These are phyloP conservation scores for Neomicropteryx cornuta DNA, from an alignment of 1,140 invertebrate genomes.

Conservation along the genomic window DNA sequence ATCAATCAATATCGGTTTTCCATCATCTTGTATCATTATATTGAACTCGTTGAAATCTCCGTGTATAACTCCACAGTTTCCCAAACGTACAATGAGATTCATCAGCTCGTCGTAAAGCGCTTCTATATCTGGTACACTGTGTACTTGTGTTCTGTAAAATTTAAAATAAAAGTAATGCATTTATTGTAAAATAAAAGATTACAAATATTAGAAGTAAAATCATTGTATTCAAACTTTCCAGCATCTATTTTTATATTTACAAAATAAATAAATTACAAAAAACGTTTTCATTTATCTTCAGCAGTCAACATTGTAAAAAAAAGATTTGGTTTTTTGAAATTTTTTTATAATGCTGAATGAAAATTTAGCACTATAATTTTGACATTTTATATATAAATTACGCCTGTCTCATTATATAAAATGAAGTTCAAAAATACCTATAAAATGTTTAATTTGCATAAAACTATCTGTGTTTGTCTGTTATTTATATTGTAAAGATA, in stretches of 20 bases:
- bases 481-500: too few species aligned
- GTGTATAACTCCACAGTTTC: slow-evolving; percentile 93
- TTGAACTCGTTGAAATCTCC: slow-evolving; percentile 99
- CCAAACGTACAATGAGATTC: slow-evolving; percentile 85
- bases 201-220: too few species aligned
- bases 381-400: too few species aligned
- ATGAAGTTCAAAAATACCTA: too few species aligned
- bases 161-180: background rate
- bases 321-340: background rate
- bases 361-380: too few species aligned
- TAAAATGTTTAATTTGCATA: too few species aligned
- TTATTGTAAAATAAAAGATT: background rate
- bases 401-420: too few species aligned
- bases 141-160: slow-evolving; percentile 62
- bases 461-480: too few species aligned
- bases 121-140: slow-evolving; percentile 66
- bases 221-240: too few species aligned
- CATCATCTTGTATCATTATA: slow-evolving; percentile 77
- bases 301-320: background rate
- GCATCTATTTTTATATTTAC: too few species aligned
- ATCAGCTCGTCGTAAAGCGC: slow-evolving; percentile 89
- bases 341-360: background rate
- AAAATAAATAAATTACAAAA: too few species aligned
- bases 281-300: background rate
- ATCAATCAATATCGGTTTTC: slow-evolving; percentile 86